Evolutionary conservation across 2,797 vertebrate genomes (phyloP).

Genomic region (Rhincodon typus): DNA sequence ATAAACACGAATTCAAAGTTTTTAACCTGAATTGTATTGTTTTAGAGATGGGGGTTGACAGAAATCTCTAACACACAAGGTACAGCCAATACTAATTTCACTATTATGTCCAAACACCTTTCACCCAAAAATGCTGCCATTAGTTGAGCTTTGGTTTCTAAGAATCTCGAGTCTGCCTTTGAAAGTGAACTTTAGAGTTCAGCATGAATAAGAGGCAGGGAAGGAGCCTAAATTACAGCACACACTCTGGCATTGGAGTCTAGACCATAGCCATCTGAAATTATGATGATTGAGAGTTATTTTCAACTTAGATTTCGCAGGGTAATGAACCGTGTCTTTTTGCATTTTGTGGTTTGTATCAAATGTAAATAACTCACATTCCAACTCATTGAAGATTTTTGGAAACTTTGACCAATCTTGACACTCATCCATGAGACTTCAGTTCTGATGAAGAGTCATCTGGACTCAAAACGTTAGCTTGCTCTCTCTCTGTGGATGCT

Average conservation of each 20-base stretch:
- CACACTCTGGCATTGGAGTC: background rate
- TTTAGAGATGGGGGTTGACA: background rate
- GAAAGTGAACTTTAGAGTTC: background rate
- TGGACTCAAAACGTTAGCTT: too few species aligned
- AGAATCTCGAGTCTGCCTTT: background rate
- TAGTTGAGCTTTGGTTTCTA: background rate
- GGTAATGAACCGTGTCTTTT: background rate
- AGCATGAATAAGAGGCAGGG: background rate
- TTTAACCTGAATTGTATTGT: background rate
- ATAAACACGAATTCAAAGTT: background rate
- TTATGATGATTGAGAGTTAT: background rate
- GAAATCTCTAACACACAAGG: background rate
- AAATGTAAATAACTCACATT: background rate
- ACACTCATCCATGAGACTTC: background rate
- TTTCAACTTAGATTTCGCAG: background rate
- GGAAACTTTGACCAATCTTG: background rate
- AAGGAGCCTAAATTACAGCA: background rate
- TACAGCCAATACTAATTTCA: background rate
- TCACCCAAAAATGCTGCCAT: background rate
- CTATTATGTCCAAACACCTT: background rate
- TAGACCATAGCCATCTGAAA: background rate
- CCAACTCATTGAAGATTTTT: background rate
- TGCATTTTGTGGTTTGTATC: background rate
- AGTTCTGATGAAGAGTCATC: too few species aligned
- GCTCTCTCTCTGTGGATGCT: too few species aligned